Conservation (phyloP, 2,113 vertebrate species). For the Physeter macrocephalus region DNA sequence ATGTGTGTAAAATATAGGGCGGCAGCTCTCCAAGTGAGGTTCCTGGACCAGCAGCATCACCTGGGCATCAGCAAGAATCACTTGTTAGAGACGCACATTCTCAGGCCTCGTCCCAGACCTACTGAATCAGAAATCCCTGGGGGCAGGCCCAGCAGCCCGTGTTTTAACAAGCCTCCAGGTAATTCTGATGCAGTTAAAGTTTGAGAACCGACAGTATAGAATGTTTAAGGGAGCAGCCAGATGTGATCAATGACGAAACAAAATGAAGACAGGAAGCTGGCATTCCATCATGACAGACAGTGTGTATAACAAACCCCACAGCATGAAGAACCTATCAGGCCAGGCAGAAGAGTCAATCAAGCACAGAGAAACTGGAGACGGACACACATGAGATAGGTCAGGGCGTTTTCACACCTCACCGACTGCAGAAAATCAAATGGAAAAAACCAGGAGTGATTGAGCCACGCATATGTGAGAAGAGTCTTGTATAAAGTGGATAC, state of each 20-base stretch:
- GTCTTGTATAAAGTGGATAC: not conserved
- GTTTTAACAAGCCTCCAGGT: not conserved
- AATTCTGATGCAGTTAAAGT: not conserved
- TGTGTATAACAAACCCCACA: not conserved
- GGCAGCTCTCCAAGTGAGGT: not conserved
- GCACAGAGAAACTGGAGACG: not conserved
- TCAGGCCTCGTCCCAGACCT: not conserved
- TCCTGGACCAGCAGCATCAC: not conserved
- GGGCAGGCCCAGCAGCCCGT: not conserved
- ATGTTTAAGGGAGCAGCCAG: not conserved
- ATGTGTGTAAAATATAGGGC: no score
- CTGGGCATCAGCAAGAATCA: not conserved
- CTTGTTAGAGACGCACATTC: not conserved
- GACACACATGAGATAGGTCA: not conserved
- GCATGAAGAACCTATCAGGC: not conserved
- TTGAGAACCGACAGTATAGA: not conserved
- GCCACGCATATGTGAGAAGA: not conserved
- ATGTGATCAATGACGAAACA: not conserved
- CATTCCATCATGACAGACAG: not conserved
- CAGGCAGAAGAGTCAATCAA: not conserved
- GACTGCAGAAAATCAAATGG: not conserved
- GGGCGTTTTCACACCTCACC: conserved; percentile 37
- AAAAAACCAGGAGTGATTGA: not conserved
- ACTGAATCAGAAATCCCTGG: not conserved
- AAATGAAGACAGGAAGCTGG: not conserved